Evolutionary conservation across 2,113 vertebrate species (phyloP).

Genomic region (Regulus satrapa): DNA sequence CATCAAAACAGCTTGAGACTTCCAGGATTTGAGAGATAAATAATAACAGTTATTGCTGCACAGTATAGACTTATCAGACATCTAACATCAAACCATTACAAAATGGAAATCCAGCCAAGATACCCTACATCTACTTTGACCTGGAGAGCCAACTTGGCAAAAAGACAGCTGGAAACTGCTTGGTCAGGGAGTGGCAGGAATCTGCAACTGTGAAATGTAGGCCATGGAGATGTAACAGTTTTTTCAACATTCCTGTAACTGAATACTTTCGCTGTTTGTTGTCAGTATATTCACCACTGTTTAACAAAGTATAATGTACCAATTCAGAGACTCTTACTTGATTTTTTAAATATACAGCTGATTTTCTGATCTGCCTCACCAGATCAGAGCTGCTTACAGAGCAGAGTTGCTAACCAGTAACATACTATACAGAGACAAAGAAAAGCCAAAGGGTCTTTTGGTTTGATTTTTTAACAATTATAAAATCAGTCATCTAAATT

Average conservation of each 20-base stretch:
- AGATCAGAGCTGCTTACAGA: no score
- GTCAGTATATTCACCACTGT: not conserved
- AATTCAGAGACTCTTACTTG: not conserved
- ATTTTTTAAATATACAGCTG: not conserved
- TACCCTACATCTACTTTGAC: not conserved
- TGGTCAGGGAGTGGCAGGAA: not conserved
- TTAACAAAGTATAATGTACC: not conserved
- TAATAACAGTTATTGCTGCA: not conserved
- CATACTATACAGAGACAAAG: not conserved
- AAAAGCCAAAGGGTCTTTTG: not conserved
- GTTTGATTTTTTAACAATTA: not conserved
- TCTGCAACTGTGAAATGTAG: not conserved
- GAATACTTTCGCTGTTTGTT: not conserved
- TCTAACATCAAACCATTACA: not conserved
- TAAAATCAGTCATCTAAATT: not conserved
- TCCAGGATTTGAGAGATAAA: not conserved
- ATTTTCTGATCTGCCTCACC: not conserved
- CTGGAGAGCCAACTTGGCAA: not conserved
- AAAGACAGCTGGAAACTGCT: not conserved
- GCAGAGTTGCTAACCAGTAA: no score
- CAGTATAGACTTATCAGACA: not conserved
- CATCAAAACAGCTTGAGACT: not conserved
- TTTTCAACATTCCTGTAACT: not conserved
- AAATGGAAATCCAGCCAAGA: not conserved
- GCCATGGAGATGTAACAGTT: not conserved